These are phyloP conservation scores for Hephaestus fuliginosus DNA, from an alignment of 2,797 vertebrate genomes.

Conservation along the genomic window DNA sequence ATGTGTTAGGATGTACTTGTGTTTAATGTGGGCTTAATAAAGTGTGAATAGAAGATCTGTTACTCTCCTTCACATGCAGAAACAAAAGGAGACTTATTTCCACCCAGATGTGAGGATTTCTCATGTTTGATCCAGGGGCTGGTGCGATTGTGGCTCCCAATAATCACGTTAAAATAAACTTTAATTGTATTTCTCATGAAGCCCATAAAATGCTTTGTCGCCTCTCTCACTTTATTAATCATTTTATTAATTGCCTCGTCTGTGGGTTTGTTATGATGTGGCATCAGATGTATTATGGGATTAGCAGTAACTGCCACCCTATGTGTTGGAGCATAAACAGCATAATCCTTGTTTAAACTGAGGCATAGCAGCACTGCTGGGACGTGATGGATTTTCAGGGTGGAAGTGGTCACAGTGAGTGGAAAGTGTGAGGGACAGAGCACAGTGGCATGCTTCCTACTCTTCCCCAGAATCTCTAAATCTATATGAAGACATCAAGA, in stretches of 20 bases:
- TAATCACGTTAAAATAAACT: neutral
- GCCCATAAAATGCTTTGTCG: neutral
- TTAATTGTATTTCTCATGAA: neutral
- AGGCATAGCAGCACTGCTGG: neutral
- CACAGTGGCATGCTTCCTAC: neutral
- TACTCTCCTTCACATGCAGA: neutral
- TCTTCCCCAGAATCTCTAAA: neutral
- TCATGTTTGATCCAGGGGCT: neutral
- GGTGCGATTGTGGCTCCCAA: neutral
- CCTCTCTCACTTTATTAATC: neutral
- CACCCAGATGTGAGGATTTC: neutral
- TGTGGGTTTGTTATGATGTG: neutral
- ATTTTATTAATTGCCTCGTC: neutral
- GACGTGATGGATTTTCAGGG: neutral
- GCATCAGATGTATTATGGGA: neutral
- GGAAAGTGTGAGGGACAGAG: conserved; percentile 3
- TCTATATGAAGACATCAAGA: neutral
- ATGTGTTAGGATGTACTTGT: neutral
- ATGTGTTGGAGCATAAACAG: conserved; percentile 3
- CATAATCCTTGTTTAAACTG: conserved; percentile 20
- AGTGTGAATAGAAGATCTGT: neutral
- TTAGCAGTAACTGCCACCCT: neutral
- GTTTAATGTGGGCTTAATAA: neutral
- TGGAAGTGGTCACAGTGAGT: neutral
- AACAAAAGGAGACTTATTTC: neutral